Base-by-base conservation (phyloP, 1,140 invertebrate species). In the Drosophila pseudoananassae region DNA sequence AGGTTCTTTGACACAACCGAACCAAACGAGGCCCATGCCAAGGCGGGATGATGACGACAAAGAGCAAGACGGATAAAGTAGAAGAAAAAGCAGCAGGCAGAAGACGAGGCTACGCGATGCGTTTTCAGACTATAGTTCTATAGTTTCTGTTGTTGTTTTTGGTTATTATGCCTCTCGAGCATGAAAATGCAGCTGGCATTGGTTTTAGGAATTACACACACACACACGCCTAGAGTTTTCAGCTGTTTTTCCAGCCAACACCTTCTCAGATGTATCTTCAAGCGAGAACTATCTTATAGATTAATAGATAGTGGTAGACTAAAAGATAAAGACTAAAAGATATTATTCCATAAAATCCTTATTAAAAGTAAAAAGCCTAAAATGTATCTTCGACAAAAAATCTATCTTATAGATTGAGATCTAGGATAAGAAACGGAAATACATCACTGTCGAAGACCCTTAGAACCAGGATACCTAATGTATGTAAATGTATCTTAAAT, bases 1-100 rank as follows among this genome's bases (percentile, higher is more conserved):
- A 87, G 81, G 81, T 85, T 85, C 74, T 81, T 84, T 77, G 81
- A 81, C 81, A 78, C 77, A 75, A 78, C 77, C n/a, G n/a, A 75
- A 20, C 20, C 20, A 60, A 80, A 55, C 38, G 50, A 47, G 49
- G 36, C 33, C 36, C 68, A 56, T 59, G 46, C 20, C 63, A 36
- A n/a, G 64, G 58, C 46, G 70, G 65, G 58, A 54, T 49, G 43
- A 12, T 52, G 55, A 53, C 10, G 40, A 47, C 36, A 43, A 33
- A 10, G 55, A 59, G 25, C 14, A 40, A 17, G 56, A 33, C 27
- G 25, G 25, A 45, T 63, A 38, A 51, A 33, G 31, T 9, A 33
- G 31, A 58, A 47, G 50, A 25, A 54, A 1, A 5, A 27, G 25
- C 25, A 27, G 25, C 25, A 36, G 17, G 33, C 31, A n/a, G 15